Evolutionary conservation across 2,797 vertebrate species (phyloP), one percentile per base, ranked within the genome.

Genomic region (Phoebastria nigripes): DNA sequence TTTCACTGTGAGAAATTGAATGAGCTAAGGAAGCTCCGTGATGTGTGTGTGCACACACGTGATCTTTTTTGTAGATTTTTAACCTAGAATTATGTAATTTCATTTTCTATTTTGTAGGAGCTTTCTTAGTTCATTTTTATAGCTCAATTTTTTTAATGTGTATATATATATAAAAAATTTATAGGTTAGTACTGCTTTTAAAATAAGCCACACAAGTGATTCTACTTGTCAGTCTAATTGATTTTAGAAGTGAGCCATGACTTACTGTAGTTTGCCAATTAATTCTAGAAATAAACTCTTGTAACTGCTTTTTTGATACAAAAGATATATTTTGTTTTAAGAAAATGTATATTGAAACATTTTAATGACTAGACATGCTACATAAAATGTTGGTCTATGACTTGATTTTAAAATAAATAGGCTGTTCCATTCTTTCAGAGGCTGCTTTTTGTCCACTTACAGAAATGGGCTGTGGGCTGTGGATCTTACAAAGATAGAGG

Each of bases 21-120:
- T 22, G 37, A 82, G 33, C 25, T 25, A 22, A 16, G 39, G 56
- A 85, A 47, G 10, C 12, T 89, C 15, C 7, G 8, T 31, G 5
- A 20, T 9, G 4, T 8, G 4, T 51, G 12, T 59, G 4, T 3
- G 4, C 15, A 21, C 15, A 22, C 28, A 9, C 1, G 0, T 12
- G 47, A 31, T 72, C 6, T 55, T 55, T 49, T 84, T 12, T 17
- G 2, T 67, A 44, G 16, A 12, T 54, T 85, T 91, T 82, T 10
- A 66, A 66, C 9, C 19, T 61, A 29, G 14, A 44, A 26, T 86
- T 54, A 39, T 44, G 42, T 58, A 13, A 25, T 65, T 94, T 91
- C 6, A 4, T 47, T 54, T 85, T 73, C 24, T 79, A 0, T 76
- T 79, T 63, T 44, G 19, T 78, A 9, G 17, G 59, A 39, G 11